Base-by-base conservation (phyloP, 2,113 vertebrate genomes). In the Puma concolor region DNA sequence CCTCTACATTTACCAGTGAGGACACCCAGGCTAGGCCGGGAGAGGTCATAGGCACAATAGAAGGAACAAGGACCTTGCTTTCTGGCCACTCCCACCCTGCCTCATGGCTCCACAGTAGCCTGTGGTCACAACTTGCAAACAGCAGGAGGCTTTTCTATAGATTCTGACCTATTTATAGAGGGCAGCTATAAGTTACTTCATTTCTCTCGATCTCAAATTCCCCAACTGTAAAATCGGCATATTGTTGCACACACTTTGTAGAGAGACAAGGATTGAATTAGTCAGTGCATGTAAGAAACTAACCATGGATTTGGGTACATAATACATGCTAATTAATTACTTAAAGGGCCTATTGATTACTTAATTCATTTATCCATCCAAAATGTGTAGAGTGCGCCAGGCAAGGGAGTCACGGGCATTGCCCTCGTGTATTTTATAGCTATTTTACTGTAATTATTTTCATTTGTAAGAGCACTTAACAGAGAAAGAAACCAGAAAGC, bases 401-500 rank as follows among this genome's bases (percentile, higher is more conserved):
- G 11, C 11, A 60, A 91, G 48, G 38, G 10, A 64, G 33, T 44
- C 29, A 0, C 16, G 2, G 23, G 52, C 54, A 52, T 12, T 44
- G 21, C 8, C 23, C 14, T 33, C 23, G 11, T 33, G 63, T 66
- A 67, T 63, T 76, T 44, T 60, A 27, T 21, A 79, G 8, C 10
- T 69, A 41, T 50, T 71, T 92, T 77, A 66, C 23, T 88, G 38
- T 88, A 15, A 54, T 95, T 31, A 83, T 69, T 88, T n/a, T 76
- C 54, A 77, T 44, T 88, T 66, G 82, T 6, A 64, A 31, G 31
- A 74, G 11, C 31, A 79, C 44, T 66, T 77, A 82, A 91, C 16
- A 87, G 44, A 33, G 48, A 25, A 71, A 84, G 14, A 94, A 71
- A 54, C 27, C 16, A 69, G 33, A 71, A 93, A 94, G 33, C 31